Percentiles rank a stretch among this genome's conserved stretches.
phyloP scores from a whole-genome alignment of 2,113 vertebrate species.

The Callaeas wilsoni region DNA sequence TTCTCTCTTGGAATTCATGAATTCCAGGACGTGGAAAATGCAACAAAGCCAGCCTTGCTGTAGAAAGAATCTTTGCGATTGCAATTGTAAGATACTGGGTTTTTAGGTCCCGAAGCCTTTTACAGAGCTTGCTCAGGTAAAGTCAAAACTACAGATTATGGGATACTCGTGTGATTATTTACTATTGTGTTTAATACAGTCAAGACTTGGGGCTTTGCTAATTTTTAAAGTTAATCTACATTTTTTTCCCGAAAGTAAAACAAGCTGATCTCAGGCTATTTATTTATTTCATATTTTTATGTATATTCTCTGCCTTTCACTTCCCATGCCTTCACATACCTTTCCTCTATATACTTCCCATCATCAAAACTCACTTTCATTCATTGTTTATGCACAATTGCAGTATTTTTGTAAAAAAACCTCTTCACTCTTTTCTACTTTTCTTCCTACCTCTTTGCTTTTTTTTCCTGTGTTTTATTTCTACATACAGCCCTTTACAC shows the following conservation, averaged over 20 bases:
- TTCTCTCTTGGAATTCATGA: background rate
- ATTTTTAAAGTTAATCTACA: background rate
- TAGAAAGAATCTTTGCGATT: background rate
- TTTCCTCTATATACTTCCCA: background rate
- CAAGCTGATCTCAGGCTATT: background rate
- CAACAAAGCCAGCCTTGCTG: background rate
- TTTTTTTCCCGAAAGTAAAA: background rate
- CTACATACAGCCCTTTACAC: background rate
- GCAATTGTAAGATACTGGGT: fast-evolving
- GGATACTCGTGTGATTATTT: background rate
- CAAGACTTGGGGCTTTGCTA: background rate
- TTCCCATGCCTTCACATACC: background rate
- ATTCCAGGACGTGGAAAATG: background rate
- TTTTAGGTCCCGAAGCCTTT: background rate
- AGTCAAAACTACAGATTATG: background rate
- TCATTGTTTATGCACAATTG: background rate
- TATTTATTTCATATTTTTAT: background rate
- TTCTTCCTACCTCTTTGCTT: background rate
- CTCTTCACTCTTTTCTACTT: background rate
- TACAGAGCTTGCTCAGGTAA: background rate
- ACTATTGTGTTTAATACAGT: background rate
- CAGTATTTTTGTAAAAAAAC: background rate
- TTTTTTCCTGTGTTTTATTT: background rate
- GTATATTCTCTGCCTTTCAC: background rate
- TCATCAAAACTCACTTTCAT: background rate